A percentile compares a stretch with the other conserved stretches of the same genome.
These are phyloP conservation scores for Drosophila yakuba DNA, from an alignment of 1,140 invertebrate species.

Conservation along the genomic window DNA sequence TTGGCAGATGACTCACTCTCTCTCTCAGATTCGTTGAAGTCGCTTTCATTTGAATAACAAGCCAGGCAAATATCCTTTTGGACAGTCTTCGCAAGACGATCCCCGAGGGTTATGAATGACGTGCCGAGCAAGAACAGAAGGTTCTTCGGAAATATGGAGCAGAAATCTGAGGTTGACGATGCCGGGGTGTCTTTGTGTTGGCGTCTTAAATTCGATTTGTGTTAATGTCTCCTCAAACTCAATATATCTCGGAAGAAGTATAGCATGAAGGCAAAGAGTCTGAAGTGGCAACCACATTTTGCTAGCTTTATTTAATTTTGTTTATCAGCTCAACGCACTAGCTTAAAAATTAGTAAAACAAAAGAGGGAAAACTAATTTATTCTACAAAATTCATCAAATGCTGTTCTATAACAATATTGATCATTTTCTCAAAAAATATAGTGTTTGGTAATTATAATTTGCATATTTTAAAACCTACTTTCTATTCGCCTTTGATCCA, in stretches of 20 bases:
- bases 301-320: not conserved
- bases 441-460: not conserved
- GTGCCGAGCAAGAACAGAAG: constrained; percentile 1
- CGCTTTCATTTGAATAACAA: constrained; percentile 77
- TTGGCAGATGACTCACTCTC: constrained; percentile 54
- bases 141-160: constrained; percentile 25
- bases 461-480: not conserved
- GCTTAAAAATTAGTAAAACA: too few relatives aligned
- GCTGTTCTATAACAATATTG: not conserved
- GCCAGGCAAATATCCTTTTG: constrained; percentile 59
- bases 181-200: not conserved
- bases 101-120: constrained; percentile 10
- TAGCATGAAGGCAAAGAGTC: not conserved
- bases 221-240: constrained; percentile 3
- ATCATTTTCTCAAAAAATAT: not conserved
- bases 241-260: not conserved
- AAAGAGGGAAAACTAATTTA: too few relatives aligned
- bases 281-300: not conserved
- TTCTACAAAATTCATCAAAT: too few relatives aligned
- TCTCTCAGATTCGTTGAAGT: constrained; percentile 61
- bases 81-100: constrained; percentile 36
- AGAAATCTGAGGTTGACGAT: constrained; percentile 6
- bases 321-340: too few relatives aligned
- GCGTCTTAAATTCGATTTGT: constrained; percentile 28
- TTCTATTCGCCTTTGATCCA: not conserved